phyloP scores from a whole-genome alignment of 2,113 vertebrate genomes.

The Dendrocopos noguchii region DNA sequence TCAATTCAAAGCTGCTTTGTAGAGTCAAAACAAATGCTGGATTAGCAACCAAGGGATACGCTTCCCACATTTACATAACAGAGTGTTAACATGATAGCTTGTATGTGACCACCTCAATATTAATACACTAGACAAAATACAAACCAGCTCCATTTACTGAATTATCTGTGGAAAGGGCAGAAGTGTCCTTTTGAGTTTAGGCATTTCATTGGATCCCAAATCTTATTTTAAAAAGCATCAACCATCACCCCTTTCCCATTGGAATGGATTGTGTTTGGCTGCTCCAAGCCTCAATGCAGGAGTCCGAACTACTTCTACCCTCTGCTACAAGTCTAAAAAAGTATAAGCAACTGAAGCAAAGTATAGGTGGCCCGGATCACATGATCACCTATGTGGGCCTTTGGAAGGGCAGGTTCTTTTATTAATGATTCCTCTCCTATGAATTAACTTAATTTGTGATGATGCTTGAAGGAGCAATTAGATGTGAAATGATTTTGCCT shows the following conservation, averaged over 20 bases:
- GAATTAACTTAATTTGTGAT: not conserved
- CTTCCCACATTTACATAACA: slow-evolving; percentile 1
- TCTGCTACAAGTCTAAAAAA: not conserved
- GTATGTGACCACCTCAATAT: not conserved
- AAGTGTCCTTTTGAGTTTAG: not conserved
- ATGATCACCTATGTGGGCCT: not conserved
- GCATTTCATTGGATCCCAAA: not conserved
- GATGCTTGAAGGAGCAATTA: not conserved
- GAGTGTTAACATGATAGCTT: not conserved
- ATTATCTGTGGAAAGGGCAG: not conserved
- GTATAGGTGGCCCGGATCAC: not conserved
- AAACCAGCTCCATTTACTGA: not conserved
- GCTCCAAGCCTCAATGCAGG: not conserved
- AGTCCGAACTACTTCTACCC: not conserved
- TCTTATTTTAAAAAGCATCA: not conserved
- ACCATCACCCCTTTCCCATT: not conserved
- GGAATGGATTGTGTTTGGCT: not conserved
- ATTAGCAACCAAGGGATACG: not conserved
- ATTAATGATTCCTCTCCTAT: not conserved
- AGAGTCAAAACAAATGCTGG: slow-evolving; percentile 7
- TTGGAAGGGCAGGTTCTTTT: not conserved
- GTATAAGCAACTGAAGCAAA: not conserved
- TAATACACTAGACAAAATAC: not conserved
- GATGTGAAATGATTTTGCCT: not conserved
- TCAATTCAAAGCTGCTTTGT: not conserved